A percentile compares a stretch with the other conserved stretches of the same genome.
These are phyloP conservation scores for Elgonia sp. DNA, from an alignment of 2,888 invertebrate genomes.

Conservation along the genomic window DNA sequence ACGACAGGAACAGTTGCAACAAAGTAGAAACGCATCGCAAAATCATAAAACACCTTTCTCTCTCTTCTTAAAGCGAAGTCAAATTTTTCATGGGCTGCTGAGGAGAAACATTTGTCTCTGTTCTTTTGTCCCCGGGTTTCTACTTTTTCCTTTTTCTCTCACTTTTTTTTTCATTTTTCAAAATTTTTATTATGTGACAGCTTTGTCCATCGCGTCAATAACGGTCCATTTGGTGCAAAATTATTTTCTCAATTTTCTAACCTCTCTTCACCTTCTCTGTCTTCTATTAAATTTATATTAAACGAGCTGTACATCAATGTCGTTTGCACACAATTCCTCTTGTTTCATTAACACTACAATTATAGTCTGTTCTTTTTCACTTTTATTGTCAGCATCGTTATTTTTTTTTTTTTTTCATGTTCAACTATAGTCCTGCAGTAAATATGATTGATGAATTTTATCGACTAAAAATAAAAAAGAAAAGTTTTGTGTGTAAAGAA, in stretches of 20 bases:
- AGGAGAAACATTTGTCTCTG: conserved; percentile 71
- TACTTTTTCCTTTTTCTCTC: conserved; percentile 46
- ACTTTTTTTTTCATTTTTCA: conserved; percentile 1
- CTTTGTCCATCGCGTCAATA: conserved; percentile 14
- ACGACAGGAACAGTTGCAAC: conserved; percentile 59
- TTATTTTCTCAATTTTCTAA: conserved; percentile 44
- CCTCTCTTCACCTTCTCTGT: conserved; percentile 16
- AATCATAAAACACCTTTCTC: conserved; percentile 54
- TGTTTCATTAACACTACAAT: conserved; percentile 28
- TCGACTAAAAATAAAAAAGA: too few species aligned
- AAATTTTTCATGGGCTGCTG: conserved; percentile 63
- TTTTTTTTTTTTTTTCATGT: conserved; percentile 1
- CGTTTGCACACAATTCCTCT: conserved; percentile 41
- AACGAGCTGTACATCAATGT: conserved; percentile 53
- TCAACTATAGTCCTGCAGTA: too few species aligned
- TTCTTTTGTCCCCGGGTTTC: conserved; percentile 51
- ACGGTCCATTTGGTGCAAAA: conserved; percentile 40
- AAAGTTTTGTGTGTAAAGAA: too few species aligned
- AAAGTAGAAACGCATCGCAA: conserved; percentile 36
- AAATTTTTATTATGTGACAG: conserved; percentile 10
- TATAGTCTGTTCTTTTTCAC: not conserved
- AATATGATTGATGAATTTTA: too few species aligned
- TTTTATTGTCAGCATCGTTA: conserved; percentile 13
- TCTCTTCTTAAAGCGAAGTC: conserved; percentile 49
- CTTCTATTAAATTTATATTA: conserved; percentile 44